Conservation (phyloP, 2,888 invertebrate species). For the Papilio elwesi region DNA sequence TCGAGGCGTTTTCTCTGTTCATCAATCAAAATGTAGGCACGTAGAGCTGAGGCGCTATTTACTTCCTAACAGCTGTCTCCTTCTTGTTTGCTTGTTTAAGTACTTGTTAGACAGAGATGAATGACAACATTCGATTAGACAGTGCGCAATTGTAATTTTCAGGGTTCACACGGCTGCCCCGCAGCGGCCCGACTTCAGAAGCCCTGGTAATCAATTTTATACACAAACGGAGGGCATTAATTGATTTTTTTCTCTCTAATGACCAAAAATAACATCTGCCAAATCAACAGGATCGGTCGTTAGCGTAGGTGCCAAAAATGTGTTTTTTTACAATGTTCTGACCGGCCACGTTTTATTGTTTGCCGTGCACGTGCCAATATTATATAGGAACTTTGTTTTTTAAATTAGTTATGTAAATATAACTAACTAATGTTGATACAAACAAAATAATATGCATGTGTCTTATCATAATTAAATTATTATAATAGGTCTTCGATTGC, state of each 20-base stretch:
- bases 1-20: constrained; percentile 83
- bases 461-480: too few species aligned
- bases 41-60: constrained; percentile 69
- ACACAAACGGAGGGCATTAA: constrained; percentile 80
- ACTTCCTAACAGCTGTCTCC: constrained; percentile 67
- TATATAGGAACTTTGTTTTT: neutral
- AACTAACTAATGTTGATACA: neutral
- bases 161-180: constrained; percentile 74
- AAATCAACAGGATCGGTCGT: constrained; percentile 69
- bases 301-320: constrained; percentile 74
- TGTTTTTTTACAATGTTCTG: constrained; percentile 46
- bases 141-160: constrained; percentile 71
- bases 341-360: constrained; percentile 43
- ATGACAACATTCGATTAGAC: constrained; percentile 64
- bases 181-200: constrained; percentile 73
- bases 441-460: neutral
- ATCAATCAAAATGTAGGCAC: constrained; percentile 77
- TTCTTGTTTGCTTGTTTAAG: constrained; percentile 49
- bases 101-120: constrained; percentile 56
- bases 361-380: constrained; percentile 39
- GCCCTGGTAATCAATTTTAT: constrained; percentile 80
- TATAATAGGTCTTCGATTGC: too few species aligned
- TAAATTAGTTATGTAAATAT: neutral
- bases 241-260: constrained; percentile 77
- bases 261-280: constrained; percentile 81